These are phyloP conservation scores for Myotis lucifugus DNA, from an alignment of 2,113 vertebrate genomes.

Conservation along the genomic window DNA sequence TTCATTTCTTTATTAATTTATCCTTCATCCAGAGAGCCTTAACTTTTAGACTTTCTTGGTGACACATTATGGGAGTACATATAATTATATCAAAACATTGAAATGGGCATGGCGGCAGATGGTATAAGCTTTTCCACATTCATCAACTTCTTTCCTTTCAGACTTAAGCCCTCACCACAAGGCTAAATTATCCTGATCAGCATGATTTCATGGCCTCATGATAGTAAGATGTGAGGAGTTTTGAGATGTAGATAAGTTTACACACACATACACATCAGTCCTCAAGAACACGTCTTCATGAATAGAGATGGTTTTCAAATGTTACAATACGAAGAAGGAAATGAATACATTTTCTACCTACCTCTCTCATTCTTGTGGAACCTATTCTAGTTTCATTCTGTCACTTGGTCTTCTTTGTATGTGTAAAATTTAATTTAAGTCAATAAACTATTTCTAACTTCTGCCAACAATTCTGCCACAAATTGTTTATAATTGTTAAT, in stretches of 20 bases:
- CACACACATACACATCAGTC: background rate
- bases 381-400: background rate
- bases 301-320: background rate
- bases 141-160: background rate
- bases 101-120: background rate
- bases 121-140: background rate
- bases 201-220: background rate
- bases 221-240: background rate
- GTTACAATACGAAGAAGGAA: background rate
- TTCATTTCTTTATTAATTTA: background rate
- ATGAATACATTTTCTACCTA: background rate
- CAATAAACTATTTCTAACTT: background rate
- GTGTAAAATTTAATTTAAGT: background rate
- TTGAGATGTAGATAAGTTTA: background rate
- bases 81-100: background rate
- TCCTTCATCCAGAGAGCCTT: background rate
- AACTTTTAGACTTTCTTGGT: constrained; percentile 1
- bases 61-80: background rate
- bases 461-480: background rate
- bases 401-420: background rate
- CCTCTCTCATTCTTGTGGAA: background rate
- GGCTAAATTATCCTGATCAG: background rate
- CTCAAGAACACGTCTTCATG: background rate
- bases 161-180: fast-evolving
- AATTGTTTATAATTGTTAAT: background rate